These are phyloP conservation scores for Vespertilio murinus DNA, from an alignment of 2,797 vertebrate genomes.

Conservation along the genomic window DNA sequence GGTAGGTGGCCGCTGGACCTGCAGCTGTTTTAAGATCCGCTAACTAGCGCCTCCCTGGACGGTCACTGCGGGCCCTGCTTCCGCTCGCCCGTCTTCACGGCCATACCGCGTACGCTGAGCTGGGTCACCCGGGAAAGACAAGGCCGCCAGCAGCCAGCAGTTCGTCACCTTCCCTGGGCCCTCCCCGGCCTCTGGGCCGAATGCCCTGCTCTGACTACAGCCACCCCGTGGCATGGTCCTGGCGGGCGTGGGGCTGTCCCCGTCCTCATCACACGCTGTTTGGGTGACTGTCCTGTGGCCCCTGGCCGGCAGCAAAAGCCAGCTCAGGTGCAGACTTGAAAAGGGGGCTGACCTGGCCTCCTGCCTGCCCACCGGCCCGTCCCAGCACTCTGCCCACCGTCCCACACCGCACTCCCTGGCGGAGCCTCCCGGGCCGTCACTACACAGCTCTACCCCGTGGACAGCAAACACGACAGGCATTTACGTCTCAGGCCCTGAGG, in stretches of 20 bases:
- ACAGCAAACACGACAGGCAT: background rate
- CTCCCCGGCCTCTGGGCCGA: background rate
- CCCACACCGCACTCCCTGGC: background rate
- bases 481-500: background rate
- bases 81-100: background rate
- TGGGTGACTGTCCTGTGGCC: background rate
- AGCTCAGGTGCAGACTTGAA: background rate
- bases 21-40: background rate
- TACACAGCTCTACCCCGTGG: background rate
- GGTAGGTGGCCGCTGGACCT: background rate
- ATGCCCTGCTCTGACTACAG: background rate
- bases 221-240: background rate
- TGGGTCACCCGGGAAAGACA: background rate
- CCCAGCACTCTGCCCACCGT: background rate
- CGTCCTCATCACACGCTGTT: background rate
- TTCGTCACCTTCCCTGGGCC: background rate
- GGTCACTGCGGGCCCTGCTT: background rate
- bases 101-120: background rate
- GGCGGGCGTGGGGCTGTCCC: background rate
- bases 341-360: background rate
- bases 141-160: background rate
- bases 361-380: background rate
- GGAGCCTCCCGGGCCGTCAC: background rate
- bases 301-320: background rate
- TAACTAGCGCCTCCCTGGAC: background rate